These are phyloP conservation scores for Grapholita molesta DNA, from an alignment of 1,140 invertebrate species.

Conservation along the genomic window DNA sequence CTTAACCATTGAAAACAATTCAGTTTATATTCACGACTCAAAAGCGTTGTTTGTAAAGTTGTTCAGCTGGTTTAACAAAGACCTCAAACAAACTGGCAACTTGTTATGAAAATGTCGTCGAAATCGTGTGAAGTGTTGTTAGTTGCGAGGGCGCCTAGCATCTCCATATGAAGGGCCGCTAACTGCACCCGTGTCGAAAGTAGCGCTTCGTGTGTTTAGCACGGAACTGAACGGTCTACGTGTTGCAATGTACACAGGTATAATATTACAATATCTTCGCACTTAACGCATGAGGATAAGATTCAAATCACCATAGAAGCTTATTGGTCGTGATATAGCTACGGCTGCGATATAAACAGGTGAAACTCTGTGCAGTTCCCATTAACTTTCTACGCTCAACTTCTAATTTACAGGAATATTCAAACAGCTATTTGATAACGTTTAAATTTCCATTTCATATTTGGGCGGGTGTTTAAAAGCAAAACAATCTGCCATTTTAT, in stretches of 20 bases:
- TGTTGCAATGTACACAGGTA: slow-evolving; percentile 31
- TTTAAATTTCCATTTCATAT: slow-evolving; percentile 19
- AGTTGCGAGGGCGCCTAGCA: slow-evolving; percentile 31
- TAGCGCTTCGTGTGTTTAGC: slow-evolving; percentile 46
- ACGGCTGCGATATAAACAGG: background rate
- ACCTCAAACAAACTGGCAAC: slow-evolving; percentile 22
- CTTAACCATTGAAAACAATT: background rate
- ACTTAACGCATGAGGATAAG: background rate
- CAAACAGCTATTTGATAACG: background rate
- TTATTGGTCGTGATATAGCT: background rate
- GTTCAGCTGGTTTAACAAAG: slow-evolving; percentile 30
- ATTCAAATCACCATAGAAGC: background rate
- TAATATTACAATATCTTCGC: background rate
- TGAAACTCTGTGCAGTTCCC: background rate
- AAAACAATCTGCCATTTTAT: slow-evolving; percentile 36
- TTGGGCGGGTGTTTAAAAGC: slow-evolving; percentile 28
- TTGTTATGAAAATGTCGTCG: slow-evolving; percentile 33
- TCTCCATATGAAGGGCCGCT: slow-evolving; percentile 53
- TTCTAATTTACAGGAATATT: background rate
- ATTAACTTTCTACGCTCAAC: slow-evolving; percentile 6
- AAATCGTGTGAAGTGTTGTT: slow-evolving; percentile 43
- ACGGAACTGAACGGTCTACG: slow-evolving; percentile 39
- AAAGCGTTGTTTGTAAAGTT: background rate
- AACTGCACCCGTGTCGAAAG: slow-evolving; percentile 46
- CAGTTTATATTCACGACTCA: background rate